Evolutionary conservation across 2,888 invertebrate species (phyloP).

Genomic region (Drosophila cognata): DNA sequence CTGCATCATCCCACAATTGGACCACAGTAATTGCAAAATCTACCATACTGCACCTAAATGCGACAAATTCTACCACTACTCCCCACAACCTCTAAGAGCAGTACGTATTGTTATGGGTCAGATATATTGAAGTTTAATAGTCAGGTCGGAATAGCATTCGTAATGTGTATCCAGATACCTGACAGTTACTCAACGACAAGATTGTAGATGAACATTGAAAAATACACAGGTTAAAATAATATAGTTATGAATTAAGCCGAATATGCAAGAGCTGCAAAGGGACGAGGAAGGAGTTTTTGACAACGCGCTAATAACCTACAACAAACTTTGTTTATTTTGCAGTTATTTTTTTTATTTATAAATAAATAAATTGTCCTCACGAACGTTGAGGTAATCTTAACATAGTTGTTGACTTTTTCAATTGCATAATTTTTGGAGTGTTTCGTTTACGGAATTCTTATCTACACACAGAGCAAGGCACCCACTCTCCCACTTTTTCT

Average conservation of each 20-base stretch:
- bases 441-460: not conserved
- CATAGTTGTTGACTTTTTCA: not conserved
- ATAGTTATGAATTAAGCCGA: not conserved
- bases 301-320: not conserved
- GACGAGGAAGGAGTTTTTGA: not conserved
- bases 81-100: not conserved
- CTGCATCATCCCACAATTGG: conserved; percentile 41
- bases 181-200: not conserved
- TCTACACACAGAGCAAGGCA: not conserved
- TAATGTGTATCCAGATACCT: not conserved
- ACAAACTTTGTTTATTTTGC: not conserved
- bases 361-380: not conserved
- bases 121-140: not conserved
- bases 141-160: not conserved
- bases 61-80: not conserved
- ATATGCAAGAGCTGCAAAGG: not conserved
- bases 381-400: not conserved
- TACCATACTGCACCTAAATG: not conserved
- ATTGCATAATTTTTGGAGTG: not conserved
- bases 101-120: not conserved
- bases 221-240: not conserved
- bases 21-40: conserved; percentile 41
- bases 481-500: not conserved
- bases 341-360: not conserved
- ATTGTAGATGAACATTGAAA: not conserved